A percentile compares a stretch with the other conserved stretches of the same genome.
Conservation (phyloP, 2,113 vertebrate genomes). For the Promerops cafer region DNA sequence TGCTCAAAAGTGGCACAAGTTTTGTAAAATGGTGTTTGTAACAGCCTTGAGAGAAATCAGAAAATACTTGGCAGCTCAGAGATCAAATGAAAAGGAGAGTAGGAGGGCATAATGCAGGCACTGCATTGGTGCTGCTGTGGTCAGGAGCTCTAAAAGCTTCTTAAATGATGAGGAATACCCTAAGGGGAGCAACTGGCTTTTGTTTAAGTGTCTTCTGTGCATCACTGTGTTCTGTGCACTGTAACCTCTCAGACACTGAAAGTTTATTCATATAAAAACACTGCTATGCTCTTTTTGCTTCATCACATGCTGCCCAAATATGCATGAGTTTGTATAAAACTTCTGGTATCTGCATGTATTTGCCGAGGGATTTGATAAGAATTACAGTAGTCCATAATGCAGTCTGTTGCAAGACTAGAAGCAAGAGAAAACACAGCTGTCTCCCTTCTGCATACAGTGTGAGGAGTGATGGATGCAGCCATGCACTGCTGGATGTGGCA, state of each 20-base stretch:
- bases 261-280: neutral
- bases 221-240: neutral
- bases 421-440: neutral
- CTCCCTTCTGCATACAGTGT: neutral
- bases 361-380: neutral
- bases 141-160: neutral
- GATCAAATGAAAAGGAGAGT: neutral
- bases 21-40: neutral
- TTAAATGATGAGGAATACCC: neutral
- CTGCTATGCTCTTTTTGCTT: neutral
- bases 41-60: neutral
- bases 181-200: neutral
- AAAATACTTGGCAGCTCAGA: neutral
- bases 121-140: rapidly evolving
- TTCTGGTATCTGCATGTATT: neutral
- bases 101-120: neutral
- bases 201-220: neutral
- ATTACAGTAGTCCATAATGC: neutral
- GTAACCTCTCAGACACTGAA: neutral
- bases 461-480: neutral
- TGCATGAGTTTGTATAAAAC: neutral
- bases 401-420: neutral
- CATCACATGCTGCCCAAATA: neutral
- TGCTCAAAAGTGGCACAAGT: neutral
- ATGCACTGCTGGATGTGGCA: neutral